Evolutionary conservation across 2,113 vertebrate genomes (phyloP), one percentile per base, ranked within the genome.

Genomic region (Gambusia affinis): DNA sequence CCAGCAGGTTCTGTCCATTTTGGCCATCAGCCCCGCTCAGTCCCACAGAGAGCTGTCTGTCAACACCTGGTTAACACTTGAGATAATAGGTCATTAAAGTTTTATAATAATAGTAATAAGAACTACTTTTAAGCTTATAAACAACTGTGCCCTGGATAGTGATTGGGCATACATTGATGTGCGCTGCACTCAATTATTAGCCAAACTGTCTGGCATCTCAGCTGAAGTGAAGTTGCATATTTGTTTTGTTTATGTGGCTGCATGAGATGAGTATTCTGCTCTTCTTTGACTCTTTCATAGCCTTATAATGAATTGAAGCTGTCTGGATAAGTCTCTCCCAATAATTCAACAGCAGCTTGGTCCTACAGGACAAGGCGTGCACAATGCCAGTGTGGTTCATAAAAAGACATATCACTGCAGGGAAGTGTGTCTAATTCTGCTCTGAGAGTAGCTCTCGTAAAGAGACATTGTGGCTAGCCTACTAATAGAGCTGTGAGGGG

Each of bases 21-120:
- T 80, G 78, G 78, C 75, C 86, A 63, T 68, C 75, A 54, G 81
- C 85, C 69, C 60, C 76, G 75, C 65, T 70, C 73, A 14, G 74
- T 81, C 83, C 90, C 84, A 82, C 74, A 82, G 82, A 81, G 84
- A 87, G 67, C 84, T 84, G 88, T 89, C 86, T 79, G 80, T 91
- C 88, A 88, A 89, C 91, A 92, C 83, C 90, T 94, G 91, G 93
- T 93, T 93, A 94, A 93, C 88, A 90, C 91, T 92, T 85, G 83
- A 90, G 91, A 93, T 91, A 93, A 93, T 91, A 87, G 92, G 92
- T 92, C 92, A 93, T 94, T 94, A 94, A 88, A 89, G 89, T 89
- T 90, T 65, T 14, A 11, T 27, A 39, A 39, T 65, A 28, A 66
- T 39, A 24, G 15, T 6, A 39, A 37, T 11, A 37, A 37, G 10